Evolutionary conservation across 2,113 vertebrate species (phyloP), one percentile per base, ranked within the genome.

Genomic region (Camarhynchus parvulus): DNA sequence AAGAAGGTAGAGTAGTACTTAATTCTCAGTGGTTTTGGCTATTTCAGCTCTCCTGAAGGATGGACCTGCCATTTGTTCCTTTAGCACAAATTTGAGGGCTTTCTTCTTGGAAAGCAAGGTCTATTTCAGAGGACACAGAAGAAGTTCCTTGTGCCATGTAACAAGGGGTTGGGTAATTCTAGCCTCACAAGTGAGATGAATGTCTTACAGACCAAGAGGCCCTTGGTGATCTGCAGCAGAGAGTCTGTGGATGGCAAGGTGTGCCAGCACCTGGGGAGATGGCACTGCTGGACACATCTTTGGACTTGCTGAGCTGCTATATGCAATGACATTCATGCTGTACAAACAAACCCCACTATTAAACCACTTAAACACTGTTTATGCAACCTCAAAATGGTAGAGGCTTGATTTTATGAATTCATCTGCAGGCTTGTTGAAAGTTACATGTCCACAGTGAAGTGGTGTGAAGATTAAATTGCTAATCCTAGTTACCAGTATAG

Each of bases 141-240:
- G 23, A 9, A 3, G 15, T 21, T 80, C 49, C n/a, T 81, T 0
- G 2, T 53, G 28, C n/a, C 25, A 3, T 0, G 0, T 37, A 7
- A 27, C 10, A 15, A 35, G 6, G 25, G 14, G 1, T 7, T 68
- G 52, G 25, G 56, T 53, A 31, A n/a, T 3, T 72, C 58, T 61
- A 70, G 58, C 58, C 25, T 76, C 24, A 5, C 30, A 35, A 44
- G 17, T 5, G 3, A 80, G 33, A 17, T 42, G 11, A 0, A 0
- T 5, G 20, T 73, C 41, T 49, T 56, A 9, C 17, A 46, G 67
- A 59, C 11, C 1, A 8, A 25, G 62, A 46, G 20, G 30, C 30
- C 62, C 22, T 41, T 17, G 27, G 44, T 1, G 4, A 39, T 58
- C 44, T 30, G n/a, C 61, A 66, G 62, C 13, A 5, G 50, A 20